phyloP scores from a whole-genome alignment of 2,888 invertebrate genomes.

The Calliopum simillimum region DNA sequence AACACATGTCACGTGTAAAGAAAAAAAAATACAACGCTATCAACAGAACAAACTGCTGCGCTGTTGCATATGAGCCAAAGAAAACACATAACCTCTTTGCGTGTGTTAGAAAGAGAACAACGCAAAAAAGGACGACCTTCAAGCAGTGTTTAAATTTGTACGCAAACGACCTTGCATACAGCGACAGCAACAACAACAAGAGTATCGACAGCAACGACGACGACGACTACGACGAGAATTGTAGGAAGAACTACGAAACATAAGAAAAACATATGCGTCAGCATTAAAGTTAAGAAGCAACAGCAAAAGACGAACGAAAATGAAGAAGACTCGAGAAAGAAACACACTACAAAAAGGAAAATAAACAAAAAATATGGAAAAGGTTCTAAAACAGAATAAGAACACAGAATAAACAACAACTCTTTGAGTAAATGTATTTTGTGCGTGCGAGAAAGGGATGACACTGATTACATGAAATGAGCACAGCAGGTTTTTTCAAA shows the following conservation, averaged over 20 bases:
- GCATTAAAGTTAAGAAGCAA: slow-evolving; percentile 15
- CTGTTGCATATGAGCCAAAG: slow-evolving; percentile 29
- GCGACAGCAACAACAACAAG: slow-evolving; percentile 54
- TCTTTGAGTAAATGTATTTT: too few relatives aligned
- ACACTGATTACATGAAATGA: too few relatives aligned
- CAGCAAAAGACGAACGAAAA: neutral
- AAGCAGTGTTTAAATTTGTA: slow-evolving; percentile 68
- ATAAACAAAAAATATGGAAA: neutral
- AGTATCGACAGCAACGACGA: slow-evolving; percentile 19
- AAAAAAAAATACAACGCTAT: too few relatives aligned
- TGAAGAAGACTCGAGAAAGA: neutral
- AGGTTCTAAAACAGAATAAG: neutral
- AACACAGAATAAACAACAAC: too few relatives aligned
- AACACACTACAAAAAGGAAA: neutral
- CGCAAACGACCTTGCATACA: slow-evolving; percentile 68
- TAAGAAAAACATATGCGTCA: slow-evolving; percentile 32
- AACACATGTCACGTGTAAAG: too few relatives aligned
- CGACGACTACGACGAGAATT: slow-evolving; percentile 7
- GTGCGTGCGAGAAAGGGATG: too few relatives aligned
- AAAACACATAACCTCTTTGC: slow-evolving; percentile 4
- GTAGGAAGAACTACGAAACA: slow-evolving; percentile 7
- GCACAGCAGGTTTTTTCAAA: too few relatives aligned
- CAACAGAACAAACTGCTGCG: neutral
- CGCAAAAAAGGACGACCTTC: slow-evolving; percentile 67
- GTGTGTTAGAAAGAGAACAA: slow-evolving; percentile 2